A percentile compares a stretch with the other conserved stretches of the same genome.
phyloP scores from a whole-genome alignment of 2,797 vertebrate genomes.

The Tragopan temminckii region DNA sequence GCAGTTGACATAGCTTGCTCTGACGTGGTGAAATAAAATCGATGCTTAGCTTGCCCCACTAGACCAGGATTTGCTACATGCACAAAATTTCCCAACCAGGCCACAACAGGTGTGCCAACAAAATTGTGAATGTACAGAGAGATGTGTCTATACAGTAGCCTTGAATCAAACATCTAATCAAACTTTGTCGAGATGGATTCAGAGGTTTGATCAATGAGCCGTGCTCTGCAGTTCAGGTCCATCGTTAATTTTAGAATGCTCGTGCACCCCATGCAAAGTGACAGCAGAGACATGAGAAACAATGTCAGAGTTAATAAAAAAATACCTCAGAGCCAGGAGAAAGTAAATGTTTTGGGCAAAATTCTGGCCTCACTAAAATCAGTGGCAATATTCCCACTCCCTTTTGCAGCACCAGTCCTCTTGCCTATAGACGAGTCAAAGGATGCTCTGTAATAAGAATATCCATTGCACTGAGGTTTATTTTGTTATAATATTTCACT shows the following conservation, averaged over 20 bases:
- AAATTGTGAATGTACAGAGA: not conserved
- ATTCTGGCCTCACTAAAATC: conserved; percentile 6
- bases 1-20: not conserved
- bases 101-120: conserved; percentile 51
- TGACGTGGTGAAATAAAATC: not conserved
- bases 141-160: not conserved
- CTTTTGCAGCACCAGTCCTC: not conserved
- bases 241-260: not conserved
- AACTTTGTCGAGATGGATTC: not conserved
- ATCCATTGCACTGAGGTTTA: not conserved
- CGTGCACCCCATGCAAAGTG: not conserved
- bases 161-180: not conserved
- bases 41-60: not conserved
- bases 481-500: not conserved
- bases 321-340: not conserved
- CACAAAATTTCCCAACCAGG: not conserved
- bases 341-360: conserved; percentile 9
- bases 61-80: conserved; percentile 21
- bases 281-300: not conserved
- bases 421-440: not conserved
- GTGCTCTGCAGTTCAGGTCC: not conserved
- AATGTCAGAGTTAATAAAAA: not conserved
- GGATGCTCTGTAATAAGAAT: not conserved
- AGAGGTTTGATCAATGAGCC: not conserved
- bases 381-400: not conserved